phyloP scores from a whole-genome alignment of 2,888 invertebrate species.

The Endomychus coccineus region DNA sequence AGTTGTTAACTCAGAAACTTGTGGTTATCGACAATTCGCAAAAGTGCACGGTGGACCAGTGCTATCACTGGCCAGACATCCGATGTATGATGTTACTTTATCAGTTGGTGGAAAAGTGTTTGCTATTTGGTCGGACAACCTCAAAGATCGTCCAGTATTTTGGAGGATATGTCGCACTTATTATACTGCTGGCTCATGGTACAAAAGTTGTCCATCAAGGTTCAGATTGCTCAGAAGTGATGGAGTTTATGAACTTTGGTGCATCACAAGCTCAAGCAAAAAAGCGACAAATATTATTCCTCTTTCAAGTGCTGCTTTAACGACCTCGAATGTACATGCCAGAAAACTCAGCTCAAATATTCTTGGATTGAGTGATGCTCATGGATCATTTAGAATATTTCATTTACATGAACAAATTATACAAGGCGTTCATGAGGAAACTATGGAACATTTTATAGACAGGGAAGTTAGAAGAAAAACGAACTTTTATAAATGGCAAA shows the following conservation, averaged over 20 bases:
- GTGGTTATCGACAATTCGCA: conserved; percentile 44
- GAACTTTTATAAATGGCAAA: conserved; percentile 54
- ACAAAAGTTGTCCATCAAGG: conserved; percentile 47
- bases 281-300: conserved; percentile 33
- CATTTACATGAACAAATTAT: conserved; percentile 36
- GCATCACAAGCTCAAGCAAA: conserved; percentile 62
- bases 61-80: conserved; percentile 53
- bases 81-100: conserved; percentile 53
- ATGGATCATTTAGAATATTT: conserved; percentile 61
- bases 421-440: conserved; percentile 20
- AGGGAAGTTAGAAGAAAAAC: conserved; percentile 50
- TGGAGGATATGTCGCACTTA: conserved; percentile 56
- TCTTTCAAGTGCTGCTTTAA: conserved; percentile 27
- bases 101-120: conserved; percentile 45
- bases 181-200: conserved; percentile 66
- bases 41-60: conserved; percentile 67
- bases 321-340: conserved; percentile 24
- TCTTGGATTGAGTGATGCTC: conserved; percentile 60
- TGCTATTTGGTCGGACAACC: conserved; percentile 47
- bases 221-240: conserved; percentile 57
- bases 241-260: conserved; percentile 77
- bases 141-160: conserved; percentile 53
- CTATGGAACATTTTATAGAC: conserved; percentile 45
- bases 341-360: conserved; percentile 48
- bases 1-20: conserved; percentile 52